Evolutionary conservation across 2,888 invertebrate species (phyloP), one percentile per base, ranked within the genome.

Genomic region (Alitta virens): DNA sequence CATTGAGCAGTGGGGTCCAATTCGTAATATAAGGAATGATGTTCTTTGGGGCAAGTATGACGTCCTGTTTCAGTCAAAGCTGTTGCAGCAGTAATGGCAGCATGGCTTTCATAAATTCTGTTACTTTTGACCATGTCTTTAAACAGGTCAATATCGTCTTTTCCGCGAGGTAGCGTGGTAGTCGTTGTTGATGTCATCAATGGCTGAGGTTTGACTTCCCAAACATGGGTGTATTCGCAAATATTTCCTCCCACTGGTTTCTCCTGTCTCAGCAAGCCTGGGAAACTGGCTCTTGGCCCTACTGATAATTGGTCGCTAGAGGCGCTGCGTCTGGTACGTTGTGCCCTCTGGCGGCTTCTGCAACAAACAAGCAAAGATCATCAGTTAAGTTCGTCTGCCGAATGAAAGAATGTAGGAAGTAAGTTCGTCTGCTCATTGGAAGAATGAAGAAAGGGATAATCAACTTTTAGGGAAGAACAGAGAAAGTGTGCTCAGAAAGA

Each of bases 191-290:
- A 46, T 23, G 49, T 50, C 18, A 51, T 38, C 59, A 59, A 38
- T 33, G 46, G 46, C 33, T 50, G 49, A 33, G 59, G 59, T n/a
- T 51, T 50, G 38, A 59, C 59, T 27, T 59, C 59, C 59, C 59
- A 59, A 18, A 59, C 59, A 21, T 59, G 59, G 21, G 59, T 59
- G 59, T 59, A 59, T 33, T 59, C 59, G n/a, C 59, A 59, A 18
- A 59, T 51, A 24, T 59, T 59, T 46, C 59, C 59, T 33, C 59
- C 42, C 16, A 59, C 51, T 2, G 33, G 59, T 38, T 59, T 59
- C 52, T 59, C 59, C 52, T 59, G 59, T 2, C 59, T 18, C 21
- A 59, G 51, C n/a, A 59, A 49, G 1, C 49, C 59, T 14, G 59
- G 59, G 59, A 49, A 59, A 33, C 52, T 52, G 12, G 33, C 16